Evolutionary conservation across 2,888 invertebrate genomes (phyloP).

Genomic region (Caenorhabditis uteleia): DNA sequence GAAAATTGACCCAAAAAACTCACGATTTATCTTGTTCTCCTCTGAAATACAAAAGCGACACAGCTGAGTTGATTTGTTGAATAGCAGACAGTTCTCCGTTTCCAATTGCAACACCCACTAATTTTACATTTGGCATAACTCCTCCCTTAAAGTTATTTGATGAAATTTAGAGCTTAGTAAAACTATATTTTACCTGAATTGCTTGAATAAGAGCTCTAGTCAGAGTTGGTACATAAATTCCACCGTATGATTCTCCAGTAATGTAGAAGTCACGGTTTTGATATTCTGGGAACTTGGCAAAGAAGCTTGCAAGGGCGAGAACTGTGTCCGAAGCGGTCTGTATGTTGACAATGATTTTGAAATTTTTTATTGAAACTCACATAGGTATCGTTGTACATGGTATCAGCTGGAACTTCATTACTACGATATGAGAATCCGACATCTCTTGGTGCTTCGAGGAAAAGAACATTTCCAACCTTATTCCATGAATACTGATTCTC

Average conservation of each 20-base stretch:
- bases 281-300: conserved; percentile 72
- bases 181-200: conserved; percentile 21
- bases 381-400: conserved; percentile 53
- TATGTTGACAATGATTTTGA: conserved; percentile 6
- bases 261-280: conserved; percentile 71
- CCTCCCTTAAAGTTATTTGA: conserved; percentile 13
- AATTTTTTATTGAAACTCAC: conserved; percentile 12
- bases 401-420: conserved; percentile 44
- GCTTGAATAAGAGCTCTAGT: conserved; percentile 43
- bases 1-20: conserved; percentile 1
- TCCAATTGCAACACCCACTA: conserved; percentile 65
- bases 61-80: conserved; percentile 60
- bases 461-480: conserved; percentile 72
- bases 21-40: conserved; percentile 55
- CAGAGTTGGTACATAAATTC: conserved; percentile 71
- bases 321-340: conserved; percentile 72
- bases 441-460: conserved; percentile 73
- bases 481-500: conserved; percentile 67
- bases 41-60: conserved; percentile 56
- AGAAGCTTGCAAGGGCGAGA: conserved; percentile 71
- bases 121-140: conserved; percentile 44
- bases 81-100: conserved; percentile 62
- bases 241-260: conserved; percentile 69
- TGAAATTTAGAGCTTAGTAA: background rate
- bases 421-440: conserved; percentile 73